Conservation (phyloP, 1,140 invertebrate genomes). For the Paraescarpia echinospica region DNA sequence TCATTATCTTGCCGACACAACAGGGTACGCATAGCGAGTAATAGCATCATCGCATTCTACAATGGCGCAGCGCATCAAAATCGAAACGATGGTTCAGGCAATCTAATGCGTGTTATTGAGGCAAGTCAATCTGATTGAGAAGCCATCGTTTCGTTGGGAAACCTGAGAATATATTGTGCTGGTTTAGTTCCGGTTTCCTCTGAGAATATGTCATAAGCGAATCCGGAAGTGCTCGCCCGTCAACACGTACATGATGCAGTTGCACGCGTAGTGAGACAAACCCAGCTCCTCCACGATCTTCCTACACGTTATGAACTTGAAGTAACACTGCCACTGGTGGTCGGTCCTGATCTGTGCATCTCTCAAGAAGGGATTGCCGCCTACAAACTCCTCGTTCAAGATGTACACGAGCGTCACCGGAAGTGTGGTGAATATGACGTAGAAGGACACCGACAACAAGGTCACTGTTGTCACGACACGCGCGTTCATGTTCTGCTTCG, state of each 20-base stretch:
- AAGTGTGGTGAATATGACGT: slow-evolving; percentile 52
- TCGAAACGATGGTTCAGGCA: neutral
- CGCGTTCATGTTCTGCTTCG: slow-evolving; percentile 38
- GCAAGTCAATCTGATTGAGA: neutral
- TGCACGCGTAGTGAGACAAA: slow-evolving; percentile 54
- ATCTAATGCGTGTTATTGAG: neutral
- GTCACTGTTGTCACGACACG: slow-evolving; percentile 48
- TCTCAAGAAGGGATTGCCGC: slow-evolving; percentile 13
- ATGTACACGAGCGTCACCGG: slow-evolving; percentile 52
- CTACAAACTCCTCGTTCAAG: slow-evolving; percentile 33
- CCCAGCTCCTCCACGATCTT: slow-evolving; percentile 50
- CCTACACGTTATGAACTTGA: slow-evolving; percentile 43
- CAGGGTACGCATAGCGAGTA: neutral
- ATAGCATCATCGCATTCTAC: too few relatives aligned
- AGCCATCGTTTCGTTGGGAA: neutral
- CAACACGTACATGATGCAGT: slow-evolving; percentile 54
- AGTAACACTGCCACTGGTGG: slow-evolving; percentile 44
- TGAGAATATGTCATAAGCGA: neutral
- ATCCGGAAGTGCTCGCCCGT: slow-evolving; percentile 50
- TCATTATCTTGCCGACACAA: neutral
- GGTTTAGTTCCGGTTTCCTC: neutral
- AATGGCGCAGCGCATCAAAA: neutral
- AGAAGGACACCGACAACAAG: slow-evolving; percentile 54
- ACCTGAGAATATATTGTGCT: neutral
- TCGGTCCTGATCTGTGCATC: slow-evolving; percentile 34